Percentiles rank a stretch among this genome's conserved stretches.
Evolutionary conservation across 2,113 vertebrate species (phyloP).

Genomic region (Pionites leucogaster): DNA sequence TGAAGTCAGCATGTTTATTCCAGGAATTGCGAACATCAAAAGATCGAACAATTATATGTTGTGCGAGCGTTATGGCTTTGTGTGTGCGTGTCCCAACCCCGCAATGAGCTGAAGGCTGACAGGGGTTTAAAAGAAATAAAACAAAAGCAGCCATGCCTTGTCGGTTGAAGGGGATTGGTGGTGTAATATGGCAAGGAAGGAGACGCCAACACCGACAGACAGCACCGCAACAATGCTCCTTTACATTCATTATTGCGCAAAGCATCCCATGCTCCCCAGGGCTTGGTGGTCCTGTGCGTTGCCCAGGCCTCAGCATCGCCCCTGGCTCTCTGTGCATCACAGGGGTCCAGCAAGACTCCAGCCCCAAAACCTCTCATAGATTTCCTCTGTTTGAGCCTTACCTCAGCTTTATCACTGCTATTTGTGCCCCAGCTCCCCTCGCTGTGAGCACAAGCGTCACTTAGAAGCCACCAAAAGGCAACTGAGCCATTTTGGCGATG

Average conservation of each 20-base stretch:
- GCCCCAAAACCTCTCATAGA: neutral
- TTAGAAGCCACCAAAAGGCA: neutral
- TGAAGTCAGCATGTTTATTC: conserved; percentile 66
- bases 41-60: conserved; percentile 40
- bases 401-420: fast-evolving
- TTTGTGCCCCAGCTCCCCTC: neutral
- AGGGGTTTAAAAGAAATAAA: neutral
- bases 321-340: fast-evolving
- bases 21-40: conserved; percentile 48
- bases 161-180: fast-evolving
- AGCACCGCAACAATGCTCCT: neutral
- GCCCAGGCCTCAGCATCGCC: neutral
- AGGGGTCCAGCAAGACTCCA: neutral
- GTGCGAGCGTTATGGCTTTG: conserved; percentile 33
- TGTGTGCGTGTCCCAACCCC: neutral
- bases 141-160: neutral
- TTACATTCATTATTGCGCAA: neutral
- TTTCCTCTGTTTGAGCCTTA: fast-evolving
- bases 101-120: neutral
- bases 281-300: neutral
- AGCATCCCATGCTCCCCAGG: neutral
- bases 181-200: fast-evolving
- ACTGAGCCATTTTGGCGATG: fast-evolving
- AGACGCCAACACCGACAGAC: neutral
- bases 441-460: fast-evolving